These are phyloP conservation scores for Bemisia tabaci DNA, from an alignment of 1,140 invertebrate genomes.

Conservation along the genomic window DNA sequence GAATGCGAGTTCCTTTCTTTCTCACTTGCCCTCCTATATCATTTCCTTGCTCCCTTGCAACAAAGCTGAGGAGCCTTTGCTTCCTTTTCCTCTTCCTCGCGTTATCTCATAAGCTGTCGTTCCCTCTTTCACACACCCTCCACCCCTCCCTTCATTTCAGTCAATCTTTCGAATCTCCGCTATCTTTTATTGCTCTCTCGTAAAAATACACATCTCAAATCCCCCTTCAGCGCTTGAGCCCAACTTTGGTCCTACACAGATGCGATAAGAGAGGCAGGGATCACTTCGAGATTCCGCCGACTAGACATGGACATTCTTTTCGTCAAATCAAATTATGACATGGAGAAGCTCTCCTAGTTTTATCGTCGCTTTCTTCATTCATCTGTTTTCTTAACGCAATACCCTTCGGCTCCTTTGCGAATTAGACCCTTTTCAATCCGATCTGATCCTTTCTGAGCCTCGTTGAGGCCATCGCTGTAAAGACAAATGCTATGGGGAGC, in stretches of 20 bases:
- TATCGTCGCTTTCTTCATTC: not conserved
- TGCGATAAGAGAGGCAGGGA: not conserved
- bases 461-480: not conserved
- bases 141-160: not conserved
- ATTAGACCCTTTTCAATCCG: not conserved
- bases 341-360: not conserved
- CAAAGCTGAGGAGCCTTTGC: too few species aligned
- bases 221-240: not conserved
- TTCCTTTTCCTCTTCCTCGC: not conserved
- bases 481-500: not conserved
- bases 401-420: not conserved
- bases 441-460: not conserved
- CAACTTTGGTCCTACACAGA: not conserved
- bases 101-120: not conserved
- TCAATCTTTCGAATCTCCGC: not conserved
- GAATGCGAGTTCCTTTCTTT: not conserved
- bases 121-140: not conserved
- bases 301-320: not conserved
- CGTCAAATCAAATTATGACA: not conserved
- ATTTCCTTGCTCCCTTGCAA: too few species aligned
- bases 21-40: not conserved
- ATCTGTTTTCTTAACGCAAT: not conserved
- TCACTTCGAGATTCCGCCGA: not conserved
- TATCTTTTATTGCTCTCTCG: not conserved
- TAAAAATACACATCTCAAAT: not conserved